Evolutionary conservation across 2,888 invertebrate genomes (phyloP).

Genomic region (Anthrax anthrax): DNA sequence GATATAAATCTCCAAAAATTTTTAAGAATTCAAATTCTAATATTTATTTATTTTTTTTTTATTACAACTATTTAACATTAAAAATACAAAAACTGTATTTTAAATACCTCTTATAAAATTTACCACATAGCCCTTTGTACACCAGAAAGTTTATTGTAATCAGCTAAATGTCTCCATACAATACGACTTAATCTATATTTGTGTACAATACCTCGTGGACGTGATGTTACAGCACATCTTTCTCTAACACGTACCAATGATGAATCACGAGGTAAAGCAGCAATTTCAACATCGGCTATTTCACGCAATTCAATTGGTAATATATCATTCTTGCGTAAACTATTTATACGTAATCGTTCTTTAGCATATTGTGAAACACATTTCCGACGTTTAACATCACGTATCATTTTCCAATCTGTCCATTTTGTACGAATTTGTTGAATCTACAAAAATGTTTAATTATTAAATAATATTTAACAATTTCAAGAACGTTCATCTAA

Average conservation of each 20-base stretch:
- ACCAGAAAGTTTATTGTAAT: slow-evolving; percentile 85
- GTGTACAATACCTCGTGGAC: slow-evolving; percentile 62
- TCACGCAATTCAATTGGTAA: slow-evolving; percentile 70
- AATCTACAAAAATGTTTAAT: slow-evolving; percentile 32
- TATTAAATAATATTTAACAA: not conserved
- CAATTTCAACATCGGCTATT: slow-evolving; percentile 59
- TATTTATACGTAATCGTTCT: slow-evolving; percentile 65
- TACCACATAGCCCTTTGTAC: slow-evolving; percentile 90
- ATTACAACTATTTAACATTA: too few relatives aligned
- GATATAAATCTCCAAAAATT: too few relatives aligned
- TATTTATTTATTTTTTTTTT: too few relatives aligned
- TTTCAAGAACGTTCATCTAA: too few relatives aligned
- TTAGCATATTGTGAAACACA: slow-evolving; percentile 59
- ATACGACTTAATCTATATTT: slow-evolving; percentile 83
- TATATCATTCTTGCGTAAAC: slow-evolving; percentile 70
- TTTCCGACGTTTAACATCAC: slow-evolving; percentile 72
- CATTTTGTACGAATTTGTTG: slow-evolving; percentile 64
- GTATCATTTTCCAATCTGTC: slow-evolving; percentile 70
- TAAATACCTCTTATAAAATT: too few relatives aligned
- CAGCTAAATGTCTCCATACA: slow-evolving; percentile 79
- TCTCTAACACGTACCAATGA: slow-evolving; percentile 47
- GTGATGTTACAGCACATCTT: slow-evolving; percentile 81
- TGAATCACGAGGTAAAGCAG: slow-evolving; percentile 62
- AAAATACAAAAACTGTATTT: too few relatives aligned
- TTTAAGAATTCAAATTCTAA: too few relatives aligned